Percentiles rank a stretch among this genome's conserved stretches.
phyloP scores from a whole-genome alignment of 2,797 vertebrate genomes.

The Iguana delicatissima region DNA sequence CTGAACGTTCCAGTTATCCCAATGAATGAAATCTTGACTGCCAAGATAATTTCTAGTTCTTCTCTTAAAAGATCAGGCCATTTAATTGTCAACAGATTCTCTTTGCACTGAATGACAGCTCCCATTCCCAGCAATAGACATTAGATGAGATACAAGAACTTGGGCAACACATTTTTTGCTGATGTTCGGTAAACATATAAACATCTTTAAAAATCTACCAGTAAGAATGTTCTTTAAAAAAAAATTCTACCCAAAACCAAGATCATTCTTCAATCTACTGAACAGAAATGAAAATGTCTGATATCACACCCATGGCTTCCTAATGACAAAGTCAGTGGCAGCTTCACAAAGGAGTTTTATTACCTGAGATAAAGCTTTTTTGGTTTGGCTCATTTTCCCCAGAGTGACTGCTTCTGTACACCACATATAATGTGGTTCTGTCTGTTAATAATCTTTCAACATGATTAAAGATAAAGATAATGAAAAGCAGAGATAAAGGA shows the following conservation, averaged over 20 bases:
- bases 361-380: slow-evolving; percentile 44
- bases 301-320: slow-evolving; percentile 50
- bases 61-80: neutral
- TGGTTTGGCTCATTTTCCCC: slow-evolving; percentile 33
- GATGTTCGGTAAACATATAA: slow-evolving; percentile 40
- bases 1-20: neutral
- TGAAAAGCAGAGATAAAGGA: slow-evolving; percentile 50
- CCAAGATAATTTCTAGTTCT: neutral
- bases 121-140: slow-evolving; percentile 4
- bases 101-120: slow-evolving; percentile 45
- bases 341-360: slow-evolving; percentile 23
- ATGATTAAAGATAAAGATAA: slow-evolving; percentile 54
- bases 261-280: slow-evolving; percentile 35
- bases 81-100: neutral
- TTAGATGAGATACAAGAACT: slow-evolving; percentile 28
- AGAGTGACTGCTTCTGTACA: slow-evolving; percentile 56
- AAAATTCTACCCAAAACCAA: slow-evolving; percentile 30
- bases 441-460: slow-evolving; percentile 46
- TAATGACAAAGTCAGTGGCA: slow-evolving; percentile 44
- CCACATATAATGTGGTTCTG: slow-evolving; percentile 22
- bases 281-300: slow-evolving; percentile 37
- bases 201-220: slow-evolving; percentile 7
- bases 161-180: slow-evolving; percentile 33
- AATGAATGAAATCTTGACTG: neutral
- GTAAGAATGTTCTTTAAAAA: no score